Evolutionary conservation across 2,113 vertebrate species (phyloP).

Genomic region (Cnemophilus loriae): DNA sequence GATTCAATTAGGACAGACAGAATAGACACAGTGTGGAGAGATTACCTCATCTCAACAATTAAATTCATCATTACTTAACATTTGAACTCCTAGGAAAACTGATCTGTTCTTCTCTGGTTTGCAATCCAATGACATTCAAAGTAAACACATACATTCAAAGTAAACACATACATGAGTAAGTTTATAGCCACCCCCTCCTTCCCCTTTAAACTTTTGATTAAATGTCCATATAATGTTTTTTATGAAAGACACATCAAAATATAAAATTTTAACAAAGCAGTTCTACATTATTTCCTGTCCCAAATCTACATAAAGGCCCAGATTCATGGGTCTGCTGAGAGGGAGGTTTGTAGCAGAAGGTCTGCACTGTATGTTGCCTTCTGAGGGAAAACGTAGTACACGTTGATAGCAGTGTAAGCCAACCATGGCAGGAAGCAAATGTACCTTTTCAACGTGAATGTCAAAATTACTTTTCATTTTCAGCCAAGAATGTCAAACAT

Average conservation of each 20-base stretch:
- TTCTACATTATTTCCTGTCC: background rate
- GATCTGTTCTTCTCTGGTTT: background rate
- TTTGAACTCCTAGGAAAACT: background rate
- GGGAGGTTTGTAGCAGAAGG: background rate
- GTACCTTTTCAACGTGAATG: background rate
- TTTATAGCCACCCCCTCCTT: background rate
- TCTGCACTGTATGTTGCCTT: background rate
- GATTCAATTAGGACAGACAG: background rate
- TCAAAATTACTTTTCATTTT: constrained; percentile 49
- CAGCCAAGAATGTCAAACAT: background rate
- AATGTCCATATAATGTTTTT: background rate
- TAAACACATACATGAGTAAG: background rate
- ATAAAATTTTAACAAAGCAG: background rate
- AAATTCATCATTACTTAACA: background rate
- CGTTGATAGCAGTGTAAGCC: background rate
- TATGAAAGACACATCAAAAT: background rate
- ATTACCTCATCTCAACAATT: background rate
- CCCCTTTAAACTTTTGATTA: background rate
- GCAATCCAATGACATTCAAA: background rate
- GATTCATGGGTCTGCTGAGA: background rate
- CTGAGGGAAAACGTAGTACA: background rate
- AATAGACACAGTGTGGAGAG: background rate
- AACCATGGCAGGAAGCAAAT: background rate
- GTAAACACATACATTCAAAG: background rate
- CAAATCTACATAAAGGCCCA: background rate